These are phyloP conservation scores for Bolinopsis microptera DNA, from an alignment of 37 sponge, comb jelly and placozoan species.

Conservation along the genomic window DNA sequence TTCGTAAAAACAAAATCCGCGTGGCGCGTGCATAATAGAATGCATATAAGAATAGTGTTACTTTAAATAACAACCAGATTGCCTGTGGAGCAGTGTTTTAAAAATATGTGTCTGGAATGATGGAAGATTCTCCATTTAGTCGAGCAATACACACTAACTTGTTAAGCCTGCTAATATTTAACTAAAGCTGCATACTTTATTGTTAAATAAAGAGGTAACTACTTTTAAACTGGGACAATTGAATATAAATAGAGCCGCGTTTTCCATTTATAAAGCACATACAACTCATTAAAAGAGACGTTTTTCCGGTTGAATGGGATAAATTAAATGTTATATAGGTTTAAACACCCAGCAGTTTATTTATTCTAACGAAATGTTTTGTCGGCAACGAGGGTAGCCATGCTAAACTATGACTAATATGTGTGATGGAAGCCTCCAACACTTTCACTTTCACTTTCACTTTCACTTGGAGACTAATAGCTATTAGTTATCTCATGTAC, in stretches of 20 bases:
- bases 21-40: background rate
- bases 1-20: background rate
- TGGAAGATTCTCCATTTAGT: background rate
- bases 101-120: background rate
- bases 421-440: no score
- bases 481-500: slow-evolving; percentile 2
- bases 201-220: background rate
- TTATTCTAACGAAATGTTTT: no score
- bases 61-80: background rate
- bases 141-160: background rate
- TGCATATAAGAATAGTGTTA: background rate
- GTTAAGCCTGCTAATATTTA: background rate
- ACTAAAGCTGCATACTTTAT: background rate
- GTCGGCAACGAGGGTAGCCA: background rate
- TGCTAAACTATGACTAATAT: background rate
- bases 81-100: background rate
- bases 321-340: no score
- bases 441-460: no score
- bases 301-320: no score
- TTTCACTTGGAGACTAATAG: background rate
- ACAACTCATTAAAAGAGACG: no score
- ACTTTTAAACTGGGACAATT: background rate
- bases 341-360: background rate
- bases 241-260: background rate
- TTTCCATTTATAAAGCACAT: background rate